These are phyloP conservation scores for Trachythela sp. DNA, from an alignment of 64 coral and sea anemone species.

Conservation along the genomic window DNA sequence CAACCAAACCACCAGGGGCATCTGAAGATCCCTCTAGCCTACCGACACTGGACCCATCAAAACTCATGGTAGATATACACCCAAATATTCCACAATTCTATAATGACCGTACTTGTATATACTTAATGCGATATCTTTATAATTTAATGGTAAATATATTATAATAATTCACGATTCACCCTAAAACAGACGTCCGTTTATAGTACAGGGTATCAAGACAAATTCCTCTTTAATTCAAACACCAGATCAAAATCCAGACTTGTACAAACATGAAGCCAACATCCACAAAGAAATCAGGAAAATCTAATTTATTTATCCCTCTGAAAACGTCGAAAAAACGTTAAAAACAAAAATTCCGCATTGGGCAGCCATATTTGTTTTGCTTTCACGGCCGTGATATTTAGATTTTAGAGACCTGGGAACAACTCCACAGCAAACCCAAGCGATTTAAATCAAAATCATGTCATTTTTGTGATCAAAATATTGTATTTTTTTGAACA, in stretches of 20 bases:
- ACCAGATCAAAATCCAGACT: neutral
- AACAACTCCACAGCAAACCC: no score
- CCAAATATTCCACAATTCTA: neutral
- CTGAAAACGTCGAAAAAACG: neutral
- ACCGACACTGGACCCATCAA: neutral
- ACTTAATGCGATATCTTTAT: neutral
- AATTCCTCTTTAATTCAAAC: neutral
- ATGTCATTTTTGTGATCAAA: neutral
- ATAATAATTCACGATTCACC: neutral
- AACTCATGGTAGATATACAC: neutral
- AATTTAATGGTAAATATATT: neutral
- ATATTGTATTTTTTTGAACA: neutral
- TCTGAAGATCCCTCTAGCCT: conserved; percentile 65
- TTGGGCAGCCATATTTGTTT: neutral
- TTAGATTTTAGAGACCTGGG: no score
- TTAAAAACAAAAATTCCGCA: neutral
- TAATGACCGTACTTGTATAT: neutral
- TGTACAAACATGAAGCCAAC: neutral
- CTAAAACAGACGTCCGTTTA: neutral
- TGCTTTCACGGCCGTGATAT: no score
- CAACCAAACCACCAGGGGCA: conserved; percentile 58
- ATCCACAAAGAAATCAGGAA: neutral
- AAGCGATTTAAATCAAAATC: neutral
- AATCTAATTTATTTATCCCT: neutral
- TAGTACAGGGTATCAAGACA: neutral